Percentiles rank a stretch among this genome's conserved stretches.
Evolutionary conservation across 2,888 invertebrate species (phyloP).

Genomic region (Acanthococcus lagerstroemiae): DNA sequence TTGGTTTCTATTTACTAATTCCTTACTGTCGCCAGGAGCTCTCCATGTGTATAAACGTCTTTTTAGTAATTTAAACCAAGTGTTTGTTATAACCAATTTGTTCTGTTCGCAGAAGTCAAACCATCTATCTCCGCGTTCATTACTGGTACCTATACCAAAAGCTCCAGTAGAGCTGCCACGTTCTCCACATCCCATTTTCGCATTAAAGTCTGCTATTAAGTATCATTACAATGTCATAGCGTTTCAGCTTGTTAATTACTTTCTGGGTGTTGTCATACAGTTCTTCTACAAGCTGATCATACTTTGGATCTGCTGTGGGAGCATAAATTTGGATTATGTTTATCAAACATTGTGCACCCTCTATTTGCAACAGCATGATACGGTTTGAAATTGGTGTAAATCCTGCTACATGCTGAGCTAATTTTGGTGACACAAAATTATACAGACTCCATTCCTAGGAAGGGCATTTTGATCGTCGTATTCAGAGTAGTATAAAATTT

Average conservation of each 20-base stretch:
- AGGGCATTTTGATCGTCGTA: no score
- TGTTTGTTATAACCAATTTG: background rate
- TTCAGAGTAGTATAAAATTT: no score
- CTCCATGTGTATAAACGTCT: background rate
- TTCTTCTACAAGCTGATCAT: background rate
- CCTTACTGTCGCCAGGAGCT: no score
- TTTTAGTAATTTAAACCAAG: background rate
- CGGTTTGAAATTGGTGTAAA: no score
- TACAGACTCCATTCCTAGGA: no score
- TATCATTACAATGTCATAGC: background rate
- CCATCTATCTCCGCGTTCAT: background rate
- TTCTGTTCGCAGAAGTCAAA: background rate
- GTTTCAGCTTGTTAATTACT: background rate
- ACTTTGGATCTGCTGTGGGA: no score
- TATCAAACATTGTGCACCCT: no score
- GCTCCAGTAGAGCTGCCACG: background rate
- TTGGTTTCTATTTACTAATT: no score
- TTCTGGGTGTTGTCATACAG: background rate
- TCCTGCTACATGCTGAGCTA: no score
- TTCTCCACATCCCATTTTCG: background rate
- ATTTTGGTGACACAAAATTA: no score
- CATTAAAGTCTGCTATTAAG: slow-evolving; percentile 3
- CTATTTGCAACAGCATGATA: no score
- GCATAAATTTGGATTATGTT: no score
- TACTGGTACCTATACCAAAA: slow-evolving; percentile 1